Base-by-base conservation (phyloP, 1,140 invertebrate genomes). In the Pachypsylla venusta region DNA sequence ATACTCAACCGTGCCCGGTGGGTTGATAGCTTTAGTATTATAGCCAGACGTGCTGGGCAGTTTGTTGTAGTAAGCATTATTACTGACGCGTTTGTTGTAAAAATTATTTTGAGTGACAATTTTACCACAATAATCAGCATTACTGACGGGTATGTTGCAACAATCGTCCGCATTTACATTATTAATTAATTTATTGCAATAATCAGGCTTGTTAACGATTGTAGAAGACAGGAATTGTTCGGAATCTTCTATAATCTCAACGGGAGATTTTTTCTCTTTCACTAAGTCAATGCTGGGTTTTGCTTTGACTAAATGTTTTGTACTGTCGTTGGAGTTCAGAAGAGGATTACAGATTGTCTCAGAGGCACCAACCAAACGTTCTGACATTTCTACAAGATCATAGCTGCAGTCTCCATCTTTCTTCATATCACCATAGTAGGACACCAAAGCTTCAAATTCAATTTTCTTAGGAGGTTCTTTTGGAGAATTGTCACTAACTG, bases 191-290 rank as follows among this genome's bases (percentile, higher is more conserved):
- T 7, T 22, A 19, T 48, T 48, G 42, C 22, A 19, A 48, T 48
- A 48, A n/a, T 48, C 42, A 7, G 42, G 22, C n/a, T 48, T 48
- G n/a, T 48, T 48, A 10, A 48, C 22, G n/a, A 48, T 48, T n/a
- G 42, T 48, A 48, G 42, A 22, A 7, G n/a, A 19, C 3, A 48
- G 16, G 22, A 5, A 48, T 22, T 48, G 42, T 48, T 48, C 42
- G 7, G 42, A 22, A 48, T 48, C 42, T 48, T 48, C 42, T n/a
- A 48, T 48, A n/a, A 48, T 48, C 16, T 48, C 42, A 48, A n/a
- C n/a, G 10, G 10, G 30, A 35, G 30, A 35, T 12, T 35, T 35
- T 35, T 12, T 35, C 42, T 48, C 22, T 22, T 48, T 22, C 5
- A 4, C 22, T 48, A 48, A 4, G 16, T 48, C 22, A 19, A 19